Evolutionary conservation across 2,888 invertebrate genomes (phyloP), one percentile per base, ranked within the genome.

Genomic region (Epistrophe grossulariae): DNA sequence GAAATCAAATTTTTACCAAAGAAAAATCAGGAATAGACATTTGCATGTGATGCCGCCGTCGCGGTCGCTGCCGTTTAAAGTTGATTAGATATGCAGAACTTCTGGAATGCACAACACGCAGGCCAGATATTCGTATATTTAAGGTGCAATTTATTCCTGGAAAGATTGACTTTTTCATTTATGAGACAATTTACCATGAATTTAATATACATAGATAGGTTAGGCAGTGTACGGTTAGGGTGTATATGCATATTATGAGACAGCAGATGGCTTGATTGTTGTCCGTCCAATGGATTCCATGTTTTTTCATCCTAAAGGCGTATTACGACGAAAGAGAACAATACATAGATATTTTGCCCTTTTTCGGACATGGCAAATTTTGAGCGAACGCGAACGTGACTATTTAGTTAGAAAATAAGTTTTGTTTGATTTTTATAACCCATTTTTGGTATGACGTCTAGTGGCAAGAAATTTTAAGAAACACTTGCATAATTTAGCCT

Each of bases 311-410:
- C 40, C 40, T 43, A 13, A 28, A 28, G 55, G 57, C 55, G 45
- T 59, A 52, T 66, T 73, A 45, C 38, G 40, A 38, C 28, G 40
- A 38, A 59, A 13, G n/a, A 60, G 45, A 40, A 55, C 55, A 70
- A 62, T n/a, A n/a, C n/a, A 71, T 70, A 45, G 55, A 70, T 70
- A 45, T 83, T 79, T 83, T 60, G n/a, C 62, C 62, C 73, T 45
- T 84, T 84, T 68, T 84, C 17, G 48, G 79, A 70, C 70, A 24
- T 70, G 31, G 19, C 60, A 62, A 74, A 83, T 83, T 17, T 38
- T 9, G 1, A 35, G 19, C 24, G 78, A n/a, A n/a, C n/a, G n/a
- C n/a, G 78, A 70, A 74, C 83, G 83, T 84, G 83, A 48, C 59
- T 68, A 5, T 45, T 38, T 13, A 11, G 15, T n/a, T 38, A 11